These are phyloP conservation scores for Holacanthella duospinosa DNA, from an alignment of 2,888 invertebrate species.

Conservation along the genomic window DNA sequence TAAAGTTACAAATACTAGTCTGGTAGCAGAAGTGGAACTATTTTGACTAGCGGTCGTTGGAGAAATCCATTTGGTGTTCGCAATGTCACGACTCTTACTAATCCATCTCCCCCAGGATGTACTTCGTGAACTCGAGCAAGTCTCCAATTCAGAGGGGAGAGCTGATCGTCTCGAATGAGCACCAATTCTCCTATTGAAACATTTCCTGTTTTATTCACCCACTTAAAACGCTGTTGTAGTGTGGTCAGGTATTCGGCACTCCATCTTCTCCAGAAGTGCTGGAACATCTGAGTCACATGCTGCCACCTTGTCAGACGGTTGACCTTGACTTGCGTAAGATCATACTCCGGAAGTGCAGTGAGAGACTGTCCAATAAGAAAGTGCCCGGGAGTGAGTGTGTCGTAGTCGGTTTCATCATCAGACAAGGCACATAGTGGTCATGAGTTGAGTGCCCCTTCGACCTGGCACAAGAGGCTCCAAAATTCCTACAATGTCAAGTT, in stretches of 20 bases:
- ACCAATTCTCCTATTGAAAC: conserved; percentile 12
- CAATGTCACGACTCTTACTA: not conserved
- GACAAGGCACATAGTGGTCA: conserved; percentile 35
- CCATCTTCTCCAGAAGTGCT: conserved; percentile 19
- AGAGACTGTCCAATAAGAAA: conserved; percentile 37
- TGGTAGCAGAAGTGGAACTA: too few relatives aligned
- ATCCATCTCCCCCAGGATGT: not conserved
- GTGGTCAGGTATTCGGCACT: conserved; percentile 10
- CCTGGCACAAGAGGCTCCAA: not conserved
- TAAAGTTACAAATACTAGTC: too few relatives aligned
- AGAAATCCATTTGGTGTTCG: too few relatives aligned
- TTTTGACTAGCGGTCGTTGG: too few relatives aligned
- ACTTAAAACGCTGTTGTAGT: conserved; percentile 20
- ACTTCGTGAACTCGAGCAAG: not conserved
- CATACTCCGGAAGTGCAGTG: conserved; percentile 15
- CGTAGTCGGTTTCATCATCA: conserved; percentile 28
- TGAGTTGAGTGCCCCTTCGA: not conserved
- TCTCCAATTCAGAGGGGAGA: not conserved
- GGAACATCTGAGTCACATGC: conserved; percentile 9
- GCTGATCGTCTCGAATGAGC: conserved; percentile 9
- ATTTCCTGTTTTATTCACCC: conserved; percentile 1
- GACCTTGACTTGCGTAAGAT: not conserved
- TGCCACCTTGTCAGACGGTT: conserved; percentile 14
- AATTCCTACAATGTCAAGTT: not conserved
- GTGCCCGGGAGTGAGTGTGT: conserved; percentile 38